Conservation (phyloP, 2,888 invertebrate genomes). For the Gymnocheta viridis region DNA sequence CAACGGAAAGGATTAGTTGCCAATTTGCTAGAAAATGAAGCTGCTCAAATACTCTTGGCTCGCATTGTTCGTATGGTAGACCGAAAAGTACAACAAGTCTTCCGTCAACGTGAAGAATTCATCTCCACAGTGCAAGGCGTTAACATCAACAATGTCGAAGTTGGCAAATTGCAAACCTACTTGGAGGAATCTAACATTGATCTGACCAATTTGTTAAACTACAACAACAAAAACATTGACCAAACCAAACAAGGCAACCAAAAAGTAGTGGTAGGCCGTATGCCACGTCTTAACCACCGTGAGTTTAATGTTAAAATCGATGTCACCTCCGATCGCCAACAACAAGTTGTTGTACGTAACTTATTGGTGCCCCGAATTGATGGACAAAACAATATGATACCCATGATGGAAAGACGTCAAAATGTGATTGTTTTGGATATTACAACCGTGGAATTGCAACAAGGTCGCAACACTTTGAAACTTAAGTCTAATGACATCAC, state of each 20-base stretch:
- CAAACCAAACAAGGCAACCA: slow-evolving; percentile 5
- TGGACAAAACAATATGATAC: slow-evolving; percentile 82
- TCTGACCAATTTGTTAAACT: slow-evolving; percentile 78
- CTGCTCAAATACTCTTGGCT: slow-evolving; percentile 73
- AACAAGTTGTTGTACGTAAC: slow-evolving; percentile 85
- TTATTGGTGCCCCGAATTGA: slow-evolving; percentile 88
- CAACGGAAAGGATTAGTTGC: slow-evolving; percentile 15
- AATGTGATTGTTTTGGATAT: slow-evolving; percentile 86
- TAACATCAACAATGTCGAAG: slow-evolving; percentile 85
- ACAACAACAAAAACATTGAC: not conserved
- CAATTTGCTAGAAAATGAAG: slow-evolving; percentile 44
- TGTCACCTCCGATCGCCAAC: slow-evolving; percentile 84
- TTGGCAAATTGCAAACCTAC: slow-evolving; percentile 86
- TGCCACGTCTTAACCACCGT: slow-evolving; percentile 86
- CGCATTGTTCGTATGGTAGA: slow-evolving; percentile 83
- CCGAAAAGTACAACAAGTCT: slow-evolving; percentile 84
- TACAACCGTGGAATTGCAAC: slow-evolving; percentile 84
- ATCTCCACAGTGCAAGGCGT: not conserved
- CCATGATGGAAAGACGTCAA: slow-evolving; percentile 81
- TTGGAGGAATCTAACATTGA: slow-evolving; percentile 85
- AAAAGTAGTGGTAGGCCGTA: slow-evolving; percentile 54
- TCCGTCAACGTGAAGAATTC: slow-evolving; percentile 5
- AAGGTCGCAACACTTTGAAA: slow-evolving; percentile 82
- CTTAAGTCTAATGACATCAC: slow-evolving; percentile 75
- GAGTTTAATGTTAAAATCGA: slow-evolving; percentile 85